Base-by-base conservation (phyloP, 2,888 invertebrate species). In the Maniola hyperantus region DNA sequence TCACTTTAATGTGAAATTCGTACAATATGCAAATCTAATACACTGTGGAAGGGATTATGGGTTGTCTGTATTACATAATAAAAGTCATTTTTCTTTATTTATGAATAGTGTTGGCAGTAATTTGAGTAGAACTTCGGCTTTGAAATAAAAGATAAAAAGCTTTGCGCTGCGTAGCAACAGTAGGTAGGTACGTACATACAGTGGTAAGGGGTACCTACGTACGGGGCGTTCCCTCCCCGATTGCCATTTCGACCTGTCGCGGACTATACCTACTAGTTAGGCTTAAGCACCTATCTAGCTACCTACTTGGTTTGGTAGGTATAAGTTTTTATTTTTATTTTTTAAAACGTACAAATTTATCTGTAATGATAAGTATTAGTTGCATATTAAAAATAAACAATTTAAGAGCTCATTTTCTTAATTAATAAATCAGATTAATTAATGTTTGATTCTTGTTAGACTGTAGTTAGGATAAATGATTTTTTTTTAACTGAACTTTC, bases 1-100 rank as follows among this genome's bases (percentile, higher is more conserved):
- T 71, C 76, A 70, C 71, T 78, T 77, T 75, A 77, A 78, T 72
- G 72, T 73, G 68, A 70, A 71, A 74, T 73, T 69, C 72, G 72
- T 73, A 68, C 71, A 73, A 70, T 76, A 76, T 76, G 74, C 73
- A 72, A 75, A 76, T 67, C 71, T 72, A 61, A 67, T 67, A 55
- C 18, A 60, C 54, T 34, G 60, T 55, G 20, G 36, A 13, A 20
- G 10, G 54, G 63, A 63, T 68, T 73, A 65, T 68, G 58, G 36
- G 55, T 65, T 66, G 36, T 71, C 61, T 66, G 60, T 57, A 20
- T 71, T 62, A 69, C 36, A 53, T 57, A 39, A 46, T 65, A 66
- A 34, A 53, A 62, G 50, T 61, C 57, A 13, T 63, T 70, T 71
- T 67, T 55, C 53, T 64, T 57, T 67, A 48, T 44, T 58, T 64